These are phyloP conservation scores for Lordiphosa collinella DNA, from an alignment of 1,140 invertebrate genomes.

Conservation along the genomic window DNA sequence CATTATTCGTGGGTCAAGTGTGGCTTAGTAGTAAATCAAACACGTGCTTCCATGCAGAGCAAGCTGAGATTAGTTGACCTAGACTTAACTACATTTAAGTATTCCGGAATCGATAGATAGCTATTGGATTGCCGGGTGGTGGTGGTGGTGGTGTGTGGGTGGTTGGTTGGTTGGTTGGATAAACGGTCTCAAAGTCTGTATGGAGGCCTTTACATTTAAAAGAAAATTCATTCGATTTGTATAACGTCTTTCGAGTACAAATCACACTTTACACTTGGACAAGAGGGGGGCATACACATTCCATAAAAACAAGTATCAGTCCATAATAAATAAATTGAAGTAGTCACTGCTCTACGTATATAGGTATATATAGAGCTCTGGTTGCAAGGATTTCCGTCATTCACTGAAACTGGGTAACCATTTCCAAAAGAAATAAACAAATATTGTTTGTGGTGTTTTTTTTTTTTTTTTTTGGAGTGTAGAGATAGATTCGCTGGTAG, in stretches of 20 bases:
- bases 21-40: constrained; percentile 48
- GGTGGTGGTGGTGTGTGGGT: not conserved
- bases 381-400: constrained; percentile 54
- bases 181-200: not conserved
- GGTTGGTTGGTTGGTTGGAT: not conserved
- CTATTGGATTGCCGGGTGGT: constrained; percentile 25
- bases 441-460: constrained; percentile 7
- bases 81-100: constrained; percentile 46
- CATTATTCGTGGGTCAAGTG: constrained; percentile 51
- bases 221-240: too few relatives aligned
- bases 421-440: constrained; percentile 19
- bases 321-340: constrained; percentile 25
- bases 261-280: too few relatives aligned
- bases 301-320: constrained; percentile 57
- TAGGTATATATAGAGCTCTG: constrained; percentile 41
- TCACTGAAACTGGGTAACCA: constrained; percentile 59
- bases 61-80: constrained; percentile 53
- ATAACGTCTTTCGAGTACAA: too few relatives aligned
- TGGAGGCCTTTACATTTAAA: too few relatives aligned
- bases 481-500: constrained; percentile 4
- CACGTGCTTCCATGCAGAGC: constrained; percentile 30
- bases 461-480: not conserved
- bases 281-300: constrained; percentile 52
- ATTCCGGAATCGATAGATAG: constrained; percentile 73
- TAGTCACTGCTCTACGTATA: constrained; percentile 51